phyloP scores from a whole-genome alignment of 2,113 vertebrate genomes.

The Eretmochelys imbricata region DNA sequence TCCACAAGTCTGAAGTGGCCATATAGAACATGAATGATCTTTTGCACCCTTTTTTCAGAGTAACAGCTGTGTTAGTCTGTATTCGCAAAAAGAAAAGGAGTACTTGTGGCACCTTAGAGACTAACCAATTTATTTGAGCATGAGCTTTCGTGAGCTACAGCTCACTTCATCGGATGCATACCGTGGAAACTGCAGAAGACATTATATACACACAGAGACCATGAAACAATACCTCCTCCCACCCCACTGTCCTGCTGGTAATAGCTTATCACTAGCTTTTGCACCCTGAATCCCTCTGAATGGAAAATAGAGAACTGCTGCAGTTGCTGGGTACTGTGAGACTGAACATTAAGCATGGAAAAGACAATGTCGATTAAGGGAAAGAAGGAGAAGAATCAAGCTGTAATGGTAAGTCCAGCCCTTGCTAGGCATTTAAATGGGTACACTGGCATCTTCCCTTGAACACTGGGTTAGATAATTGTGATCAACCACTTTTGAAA shows the following conservation, averaged over 20 bases:
- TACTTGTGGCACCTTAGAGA: too few species aligned
- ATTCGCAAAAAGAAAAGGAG: too few species aligned
- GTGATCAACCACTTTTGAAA: not conserved
- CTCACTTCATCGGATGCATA: too few species aligned
- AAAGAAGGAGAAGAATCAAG: not conserved
- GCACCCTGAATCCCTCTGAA: not conserved
- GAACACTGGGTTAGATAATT: fast-evolving
- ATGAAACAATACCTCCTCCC: too few species aligned
- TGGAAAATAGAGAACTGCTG: not conserved
- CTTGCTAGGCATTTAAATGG: not conserved
- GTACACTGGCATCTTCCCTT: not conserved
- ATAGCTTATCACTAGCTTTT: not conserved
- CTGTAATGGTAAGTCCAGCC: not conserved
- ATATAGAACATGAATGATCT: not conserved
- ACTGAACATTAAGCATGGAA: not conserved
- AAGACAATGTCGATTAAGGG: not conserved
- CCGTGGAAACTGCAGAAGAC: too few species aligned
- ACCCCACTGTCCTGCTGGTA: too few species aligned
- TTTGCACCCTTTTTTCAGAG: not conserved
- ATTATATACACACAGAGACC: too few species aligned
- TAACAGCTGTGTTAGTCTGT: too few species aligned
- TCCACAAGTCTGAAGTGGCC: not conserved
- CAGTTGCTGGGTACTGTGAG: not conserved
- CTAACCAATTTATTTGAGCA: too few species aligned
- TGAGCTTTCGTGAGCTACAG: too few species aligned